phyloP scores from a whole-genome alignment of 2,113 vertebrate species.

The Tragelaphus scriptus region DNA sequence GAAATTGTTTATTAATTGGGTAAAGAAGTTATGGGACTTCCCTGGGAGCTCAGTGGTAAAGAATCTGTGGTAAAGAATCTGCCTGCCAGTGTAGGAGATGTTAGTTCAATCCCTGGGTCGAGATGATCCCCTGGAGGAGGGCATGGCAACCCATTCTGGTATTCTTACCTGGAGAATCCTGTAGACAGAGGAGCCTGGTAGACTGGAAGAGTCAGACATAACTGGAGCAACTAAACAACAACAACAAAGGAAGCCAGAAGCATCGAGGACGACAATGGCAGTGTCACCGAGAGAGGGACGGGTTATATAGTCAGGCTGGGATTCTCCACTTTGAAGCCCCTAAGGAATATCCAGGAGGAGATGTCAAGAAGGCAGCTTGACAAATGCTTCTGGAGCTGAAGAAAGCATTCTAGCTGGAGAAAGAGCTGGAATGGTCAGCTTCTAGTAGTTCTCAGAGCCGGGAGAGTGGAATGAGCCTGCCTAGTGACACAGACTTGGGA shows the following conservation, averaged over 20 bases:
- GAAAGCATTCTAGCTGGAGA: neutral
- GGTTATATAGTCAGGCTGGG: accelerated
- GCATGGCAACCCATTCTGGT: neutral
- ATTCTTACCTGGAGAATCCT: neutral
- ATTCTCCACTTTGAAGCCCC: neutral
- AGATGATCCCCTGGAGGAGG: neutral
- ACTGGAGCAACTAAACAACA: neutral
- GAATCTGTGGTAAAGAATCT: neutral
- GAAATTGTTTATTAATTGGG: neutral
- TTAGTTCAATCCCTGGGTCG: accelerated
- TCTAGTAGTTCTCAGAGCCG: too few relatives aligned
- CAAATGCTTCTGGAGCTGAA: neutral
- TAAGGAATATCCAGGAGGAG: neutral
- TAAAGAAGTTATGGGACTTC: neutral
- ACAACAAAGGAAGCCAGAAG: neutral
- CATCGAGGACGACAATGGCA: accelerated
- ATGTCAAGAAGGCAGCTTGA: neutral
- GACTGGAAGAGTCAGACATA: neutral
- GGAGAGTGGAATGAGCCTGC: neutral
- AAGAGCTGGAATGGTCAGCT: neutral
- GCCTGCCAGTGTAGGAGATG: neutral
- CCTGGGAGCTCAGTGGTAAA: neutral
- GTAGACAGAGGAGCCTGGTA: neutral
- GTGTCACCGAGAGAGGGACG: too few relatives aligned
- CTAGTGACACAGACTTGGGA: neutral